Evolutionary conservation across 1,140 invertebrate species (phyloP), one percentile per base, ranked within the genome.

Genomic region (Calosoma granatense): DNA sequence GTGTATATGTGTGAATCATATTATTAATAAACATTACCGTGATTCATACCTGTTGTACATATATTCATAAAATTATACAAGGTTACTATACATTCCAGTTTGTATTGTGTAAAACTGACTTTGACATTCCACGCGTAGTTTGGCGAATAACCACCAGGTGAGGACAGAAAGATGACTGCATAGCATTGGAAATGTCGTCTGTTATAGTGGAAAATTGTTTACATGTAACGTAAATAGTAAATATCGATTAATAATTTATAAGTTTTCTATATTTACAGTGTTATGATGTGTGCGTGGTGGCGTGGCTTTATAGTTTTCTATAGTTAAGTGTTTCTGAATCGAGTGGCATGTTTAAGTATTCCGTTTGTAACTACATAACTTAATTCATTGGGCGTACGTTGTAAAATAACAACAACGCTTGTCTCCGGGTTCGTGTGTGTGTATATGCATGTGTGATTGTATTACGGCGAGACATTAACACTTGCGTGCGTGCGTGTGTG

Each of bases 341-440:
- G 6, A 36, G 26, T 47, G 17, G 15, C 15, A 47, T 47, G 41
- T 47, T 47, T 47, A 47, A 11, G 15, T 47, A 47, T 47, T 6
- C 41, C 41, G n/a, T n/a, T n/a, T n/a, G n/a, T n/a, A 47, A 17
- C 9, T 17, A 36, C 26, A 36, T n/a, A 36, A 36, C n/a, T n/a
- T n/a, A 47, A 47, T 47, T 47, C 17, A 17, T 47, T 47, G 41
- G 41, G 41, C 41, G 41, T 47, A 17, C n/a, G n/a, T n/a, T 47
- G 17, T 47, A 47, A 47, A 47, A 11, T 17, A 6, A 47, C 3
- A 12, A 17, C 17, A 12, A 47, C 15, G 17, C 15, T 12, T 11
- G n/a, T n/a, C n/a, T n/a, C n/a, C n/a, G n/a, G n/a, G n/a, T n/a
- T n/a, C n/a, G n/a, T n/a, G n/a, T n/a, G n/a, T n/a, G n/a, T n/a